phyloP scores from a whole-genome alignment of 2,113 vertebrate genomes.

The western clawed frog (Xenopus tropicalis) region UCB_Xtro_10.0 CM004445.2:151941501-151942000 shows the following conservation, averaged over 20 bases:
- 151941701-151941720: neutral
- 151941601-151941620: neutral
- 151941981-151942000: too few species aligned
- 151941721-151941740: neutral
- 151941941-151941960: too few species aligned
- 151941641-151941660: too few species aligned
- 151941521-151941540: slow-evolving; percentile 18
- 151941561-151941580: neutral
- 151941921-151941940: too few species aligned
- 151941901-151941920: too few species aligned
- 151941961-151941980: too few species aligned
- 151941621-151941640: too few species aligned
- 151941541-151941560: neutral
- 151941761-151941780: neutral
- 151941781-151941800: neutral
- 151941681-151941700: neutral
- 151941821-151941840: too few species aligned
- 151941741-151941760: neutral
- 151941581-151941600: slow-evolving; percentile 10
- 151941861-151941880: too few species aligned
- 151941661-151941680: neutral
- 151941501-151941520: slow-evolving; percentile 7
- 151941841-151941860: too few species aligned
- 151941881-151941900: too few species aligned
- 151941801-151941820: too few species aligned